Evolutionary conservation across 1,140 invertebrate species (phyloP).

Genomic region (Diplogasteroides magnus): DNA sequence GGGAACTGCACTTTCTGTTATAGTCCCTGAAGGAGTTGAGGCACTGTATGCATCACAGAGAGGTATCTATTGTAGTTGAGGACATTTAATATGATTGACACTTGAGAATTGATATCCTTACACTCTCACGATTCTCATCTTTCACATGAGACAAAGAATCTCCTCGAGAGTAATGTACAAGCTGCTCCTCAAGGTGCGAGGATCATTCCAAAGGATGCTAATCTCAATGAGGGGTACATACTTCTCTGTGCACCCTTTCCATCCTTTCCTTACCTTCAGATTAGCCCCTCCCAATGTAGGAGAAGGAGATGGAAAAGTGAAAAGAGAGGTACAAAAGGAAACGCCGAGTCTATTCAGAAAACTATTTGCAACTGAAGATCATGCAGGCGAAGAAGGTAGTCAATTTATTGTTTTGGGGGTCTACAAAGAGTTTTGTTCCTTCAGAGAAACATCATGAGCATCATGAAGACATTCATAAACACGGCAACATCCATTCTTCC

Average conservation of each 20-base stretch:
- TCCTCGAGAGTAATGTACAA: not conserved
- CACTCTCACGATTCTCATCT: not conserved
- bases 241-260: too few species aligned
- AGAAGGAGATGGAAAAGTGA: not conserved
- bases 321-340: not conserved
- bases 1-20: conserved; percentile 90
- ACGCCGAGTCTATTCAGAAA: too few species aligned
- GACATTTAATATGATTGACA: conserved; percentile 12
- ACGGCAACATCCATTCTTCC: conserved; percentile 9
- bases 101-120: not conserved
- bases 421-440: not conserved
- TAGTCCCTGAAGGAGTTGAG: conserved; percentile 94
- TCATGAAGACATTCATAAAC: not conserved
- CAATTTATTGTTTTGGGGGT: too few species aligned
- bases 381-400: too few species aligned
- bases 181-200: not conserved
- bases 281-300: not conserved
- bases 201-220: not conserved
- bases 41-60: conserved; percentile 65
- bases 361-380: too few species aligned
- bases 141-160: not conserved
- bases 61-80: conserved; percentile 33
- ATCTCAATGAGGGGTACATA: not conserved
- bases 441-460: not conserved
- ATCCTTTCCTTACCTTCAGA: too few species aligned